Evolutionary conservation across 2,797 vertebrate species (phyloP).

Genomic region (Australoheros facetus): DNA sequence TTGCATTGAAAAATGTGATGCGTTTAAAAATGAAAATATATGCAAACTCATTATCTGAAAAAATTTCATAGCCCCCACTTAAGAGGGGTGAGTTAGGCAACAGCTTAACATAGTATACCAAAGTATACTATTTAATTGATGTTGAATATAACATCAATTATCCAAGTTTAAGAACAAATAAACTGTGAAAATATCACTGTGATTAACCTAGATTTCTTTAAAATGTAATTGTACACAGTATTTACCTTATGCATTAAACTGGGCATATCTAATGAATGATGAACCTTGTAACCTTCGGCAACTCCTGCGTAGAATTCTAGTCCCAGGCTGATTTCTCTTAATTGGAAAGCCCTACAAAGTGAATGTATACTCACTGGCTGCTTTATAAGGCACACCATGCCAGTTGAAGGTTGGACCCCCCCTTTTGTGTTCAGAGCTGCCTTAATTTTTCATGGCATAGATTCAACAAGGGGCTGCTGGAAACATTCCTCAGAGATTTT

Average conservation of each 20-base stretch:
- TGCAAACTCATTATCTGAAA: too few species aligned
- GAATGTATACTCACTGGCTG: not conserved
- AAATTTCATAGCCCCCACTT: too few species aligned
- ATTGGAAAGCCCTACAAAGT: not conserved
- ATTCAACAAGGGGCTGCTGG: not conserved
- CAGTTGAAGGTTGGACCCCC: not conserved
- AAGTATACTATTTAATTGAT: not conserved
- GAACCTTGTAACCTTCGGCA: not conserved
- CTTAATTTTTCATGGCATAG: not conserved
- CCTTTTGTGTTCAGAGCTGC: not conserved
- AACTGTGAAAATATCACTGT: not conserved
- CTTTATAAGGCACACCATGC: not conserved
- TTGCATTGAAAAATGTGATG: too few species aligned
- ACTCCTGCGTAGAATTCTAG: not conserved
- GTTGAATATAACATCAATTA: not conserved
- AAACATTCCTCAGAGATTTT: not conserved
- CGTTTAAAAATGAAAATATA: too few species aligned
- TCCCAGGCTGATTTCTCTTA: not conserved
- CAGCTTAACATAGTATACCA: not conserved
- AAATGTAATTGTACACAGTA: not conserved
- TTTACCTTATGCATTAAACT: not conserved
- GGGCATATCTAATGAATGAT: not conserved
- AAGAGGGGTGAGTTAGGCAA: not conserved
- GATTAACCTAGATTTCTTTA: not conserved
- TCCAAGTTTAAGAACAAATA: not conserved